These are phyloP conservation scores for Karalla daura DNA, from an alignment of 2,797 vertebrate species.

Conservation along the genomic window DNA sequence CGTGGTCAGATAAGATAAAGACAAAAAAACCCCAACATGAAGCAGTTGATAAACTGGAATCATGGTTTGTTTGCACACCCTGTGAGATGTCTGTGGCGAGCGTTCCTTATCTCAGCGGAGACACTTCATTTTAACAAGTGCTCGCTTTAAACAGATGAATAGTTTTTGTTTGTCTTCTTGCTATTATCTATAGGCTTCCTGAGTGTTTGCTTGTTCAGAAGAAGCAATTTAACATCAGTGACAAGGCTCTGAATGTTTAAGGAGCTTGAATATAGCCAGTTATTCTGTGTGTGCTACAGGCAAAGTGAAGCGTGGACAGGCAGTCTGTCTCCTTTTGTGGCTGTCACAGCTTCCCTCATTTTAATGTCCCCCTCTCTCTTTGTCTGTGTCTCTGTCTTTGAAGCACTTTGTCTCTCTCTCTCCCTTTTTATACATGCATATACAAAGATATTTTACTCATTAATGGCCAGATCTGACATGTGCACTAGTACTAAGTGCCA, in stretches of 20 bases:
- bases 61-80: constrained; percentile 22
- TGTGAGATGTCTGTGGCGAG: constrained; percentile 14
- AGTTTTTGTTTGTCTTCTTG: constrained; percentile 53
- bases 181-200: constrained; percentile 38
- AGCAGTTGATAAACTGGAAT: constrained; percentile 29
- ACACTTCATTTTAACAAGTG: constrained; percentile 43
- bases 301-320: constrained; percentile 19
- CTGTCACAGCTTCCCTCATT: constrained; percentile 18
- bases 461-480: neutral
- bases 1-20: constrained; percentile 8
- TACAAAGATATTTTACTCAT: constrained; percentile 4
- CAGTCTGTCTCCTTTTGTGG: constrained; percentile 17
- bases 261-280: constrained; percentile 31
- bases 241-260: constrained; percentile 56
- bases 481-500: neutral
- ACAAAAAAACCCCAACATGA: neutral
- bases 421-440: neutral
- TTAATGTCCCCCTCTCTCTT: neutral
- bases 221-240: constrained; percentile 54
- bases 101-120: constrained; percentile 39
- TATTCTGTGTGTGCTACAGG: constrained; percentile 29
- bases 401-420: neutral
- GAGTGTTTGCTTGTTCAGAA: constrained; percentile 27
- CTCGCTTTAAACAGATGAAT: constrained; percentile 38
- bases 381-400: no score